Base-by-base conservation (phyloP, 2,113 vertebrate genomes). In the Xenus cinereus region DNA sequence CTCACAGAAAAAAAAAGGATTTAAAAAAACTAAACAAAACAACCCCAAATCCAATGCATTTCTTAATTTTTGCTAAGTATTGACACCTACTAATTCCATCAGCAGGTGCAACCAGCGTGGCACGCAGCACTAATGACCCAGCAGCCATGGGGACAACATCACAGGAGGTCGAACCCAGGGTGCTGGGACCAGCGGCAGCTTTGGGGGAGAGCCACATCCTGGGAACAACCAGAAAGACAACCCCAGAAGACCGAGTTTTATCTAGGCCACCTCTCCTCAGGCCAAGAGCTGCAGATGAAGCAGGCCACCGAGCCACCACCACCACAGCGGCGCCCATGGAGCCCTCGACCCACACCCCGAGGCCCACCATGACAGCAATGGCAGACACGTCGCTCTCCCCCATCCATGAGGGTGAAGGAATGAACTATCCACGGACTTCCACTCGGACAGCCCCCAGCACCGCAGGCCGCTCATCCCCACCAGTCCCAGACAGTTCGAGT, bases 391-490 rank as follows among this genome's bases (percentile, higher is more conserved):
- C 1, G 0, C 23, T 39, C 57, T 41, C 57, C 35, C 46, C 21
- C 2, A 2, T 0, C 41, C 4, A 7, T 0, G 0, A 27, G 41
- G 37, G 19, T 3, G 35, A 20, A 75, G 12, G 3, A 3, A 6
- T 2, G 3, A 33, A 37, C 63, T 45, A 67, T 53, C 77, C 24
- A 3, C 51, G 72, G 51, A 15, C 62, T 9, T 8, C 23, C 13
- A 30, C 35, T 4, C 19, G 0, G 21, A 27, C 39, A 51, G 39
- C 18, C 45, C 39, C 46, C 12, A 6, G 0, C 0, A 1, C 51
- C 5, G 8, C 45, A 12, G 73, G 62, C 35, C 3, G 1, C 48
- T 19, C 37, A 45, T 8, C n/a, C 14, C 14, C 19, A 6, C 12
- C 33, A 27, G 72, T 2, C 35, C 22, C 7, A 3, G 50, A 23